A percentile compares a stretch with the other conserved stretches of the same genome.
Evolutionary conservation across 2,888 invertebrate genomes (phyloP).

Genomic region (Coelinius sp.): DNA sequence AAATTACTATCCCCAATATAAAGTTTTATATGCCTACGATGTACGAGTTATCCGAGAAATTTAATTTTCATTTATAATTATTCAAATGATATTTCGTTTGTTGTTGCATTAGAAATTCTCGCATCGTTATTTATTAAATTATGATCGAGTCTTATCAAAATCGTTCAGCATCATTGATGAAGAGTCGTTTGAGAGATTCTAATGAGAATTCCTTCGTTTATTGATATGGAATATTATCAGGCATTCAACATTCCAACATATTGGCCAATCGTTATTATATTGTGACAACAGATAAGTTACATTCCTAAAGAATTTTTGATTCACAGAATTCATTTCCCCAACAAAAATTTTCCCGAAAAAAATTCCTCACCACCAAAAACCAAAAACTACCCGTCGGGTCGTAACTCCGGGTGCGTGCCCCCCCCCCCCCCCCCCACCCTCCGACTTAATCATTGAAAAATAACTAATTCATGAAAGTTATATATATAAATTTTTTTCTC

Average conservation of each 20-base stretch:
- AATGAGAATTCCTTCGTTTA: background rate
- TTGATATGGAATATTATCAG: background rate
- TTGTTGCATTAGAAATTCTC: background rate
- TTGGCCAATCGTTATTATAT: conserved; percentile 7
- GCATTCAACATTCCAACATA: conserved; percentile 9
- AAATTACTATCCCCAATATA: conserved; percentile 12
- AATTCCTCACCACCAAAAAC: too few relatives aligned
- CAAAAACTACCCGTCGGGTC: too few relatives aligned
- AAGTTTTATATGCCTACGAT: conserved; percentile 17
- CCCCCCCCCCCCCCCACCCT: too few relatives aligned
- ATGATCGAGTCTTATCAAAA: conserved; percentile 43
- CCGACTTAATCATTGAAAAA: too few relatives aligned
- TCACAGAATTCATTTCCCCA: too few relatives aligned
- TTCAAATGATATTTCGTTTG: background rate
- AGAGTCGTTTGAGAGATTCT: conserved; percentile 14
- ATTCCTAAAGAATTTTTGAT: too few relatives aligned
- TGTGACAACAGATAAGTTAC: background rate
- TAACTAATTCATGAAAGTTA: too few relatives aligned
- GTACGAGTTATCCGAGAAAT: background rate
- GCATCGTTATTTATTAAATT: background rate
- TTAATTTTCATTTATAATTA: conserved; percentile 21
- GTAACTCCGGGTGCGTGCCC: too few relatives aligned
- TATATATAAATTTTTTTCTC: too few relatives aligned
- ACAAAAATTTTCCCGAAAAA: too few relatives aligned
- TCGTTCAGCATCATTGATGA: conserved; percentile 26